Conservation (phyloP, 2,113 vertebrate genomes). For the Petroica traversi region DNA sequence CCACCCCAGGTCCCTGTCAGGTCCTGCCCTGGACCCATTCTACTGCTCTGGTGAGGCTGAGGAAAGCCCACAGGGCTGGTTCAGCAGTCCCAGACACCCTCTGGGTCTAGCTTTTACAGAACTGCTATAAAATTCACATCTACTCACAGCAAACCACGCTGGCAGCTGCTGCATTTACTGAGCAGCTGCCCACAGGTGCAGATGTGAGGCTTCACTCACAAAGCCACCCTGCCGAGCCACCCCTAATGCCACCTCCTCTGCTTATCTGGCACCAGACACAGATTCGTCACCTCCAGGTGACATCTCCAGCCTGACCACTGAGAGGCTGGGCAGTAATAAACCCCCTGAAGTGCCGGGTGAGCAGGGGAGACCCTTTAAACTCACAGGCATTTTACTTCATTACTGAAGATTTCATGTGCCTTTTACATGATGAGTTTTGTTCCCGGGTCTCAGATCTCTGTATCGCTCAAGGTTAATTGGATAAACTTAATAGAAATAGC, state of each 20-base stretch:
- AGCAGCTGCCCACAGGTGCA: background rate
- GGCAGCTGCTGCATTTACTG: background rate
- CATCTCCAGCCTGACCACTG: background rate
- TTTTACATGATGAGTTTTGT: constrained; percentile 22
- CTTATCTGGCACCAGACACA: background rate
- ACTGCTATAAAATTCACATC: background rate
- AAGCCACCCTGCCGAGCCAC: background rate
- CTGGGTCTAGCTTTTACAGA: background rate
- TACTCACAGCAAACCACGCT: background rate
- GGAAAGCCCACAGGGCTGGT: background rate
- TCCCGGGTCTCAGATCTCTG: background rate
- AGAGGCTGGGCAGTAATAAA: background rate
- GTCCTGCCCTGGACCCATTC: background rate
- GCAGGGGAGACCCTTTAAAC: background rate
- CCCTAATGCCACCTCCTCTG: accelerated
- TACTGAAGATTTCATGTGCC: background rate
- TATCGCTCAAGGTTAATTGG: constrained; percentile 14
- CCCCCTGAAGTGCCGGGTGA: background rate
- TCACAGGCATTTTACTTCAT: background rate
- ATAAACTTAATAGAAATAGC: constrained; percentile 1
- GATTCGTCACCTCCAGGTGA: background rate
- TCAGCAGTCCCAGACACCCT: background rate
- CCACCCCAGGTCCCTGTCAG: background rate
- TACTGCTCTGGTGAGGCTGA: accelerated
- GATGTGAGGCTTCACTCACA: background rate